A percentile compares a stretch with the other conserved stretches of the same genome.
Conservation (phyloP, 1,140 invertebrate species). For the Drosophila lowei region DNA sequence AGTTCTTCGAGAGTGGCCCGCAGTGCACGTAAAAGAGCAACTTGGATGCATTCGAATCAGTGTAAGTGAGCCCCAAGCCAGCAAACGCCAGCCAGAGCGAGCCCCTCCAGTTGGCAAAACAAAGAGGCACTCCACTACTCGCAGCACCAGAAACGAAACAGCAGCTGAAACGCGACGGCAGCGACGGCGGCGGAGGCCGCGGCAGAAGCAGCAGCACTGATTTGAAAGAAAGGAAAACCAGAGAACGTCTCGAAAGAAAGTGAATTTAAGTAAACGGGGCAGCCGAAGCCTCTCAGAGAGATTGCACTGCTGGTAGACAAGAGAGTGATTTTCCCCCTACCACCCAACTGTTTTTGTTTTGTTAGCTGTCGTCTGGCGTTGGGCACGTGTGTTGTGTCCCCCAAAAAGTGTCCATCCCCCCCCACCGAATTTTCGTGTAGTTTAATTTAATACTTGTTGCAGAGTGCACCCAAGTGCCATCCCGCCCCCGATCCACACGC, state of each 20-base stretch:
- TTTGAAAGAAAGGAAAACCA: constrained; percentile 67
- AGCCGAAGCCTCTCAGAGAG: neutral
- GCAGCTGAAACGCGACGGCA: too few relatives aligned
- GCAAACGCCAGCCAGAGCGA: too few relatives aligned
- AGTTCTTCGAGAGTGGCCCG: too few relatives aligned
- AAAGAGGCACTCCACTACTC: too few relatives aligned
- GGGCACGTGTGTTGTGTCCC: constrained; percentile 39
- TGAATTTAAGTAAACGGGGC: constrained; percentile 55
- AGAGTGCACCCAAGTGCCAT: constrained; percentile 31
- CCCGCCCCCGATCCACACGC: neutral
- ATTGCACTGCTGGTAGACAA: constrained; percentile 11
- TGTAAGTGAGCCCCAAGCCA: too few relatives aligned
- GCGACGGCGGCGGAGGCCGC: constrained; percentile 12
- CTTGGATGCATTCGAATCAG: too few relatives aligned
- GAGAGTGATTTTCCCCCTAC: constrained; percentile 26
- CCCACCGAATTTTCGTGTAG: too few relatives aligned
- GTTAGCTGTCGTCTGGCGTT: too few relatives aligned
- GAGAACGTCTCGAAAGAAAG: constrained; percentile 71
- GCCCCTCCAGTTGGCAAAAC: too few relatives aligned
- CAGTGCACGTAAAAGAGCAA: too few relatives aligned
- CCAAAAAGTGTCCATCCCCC: neutral
- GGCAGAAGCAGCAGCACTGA: constrained; percentile 5
- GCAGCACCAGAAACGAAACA: too few relatives aligned
- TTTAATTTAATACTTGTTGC: constrained; percentile 47
- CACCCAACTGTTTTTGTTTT: too few relatives aligned